phyloP scores from a whole-genome alignment of 2,113 vertebrate species.

The Amphiprion percula region DNA sequence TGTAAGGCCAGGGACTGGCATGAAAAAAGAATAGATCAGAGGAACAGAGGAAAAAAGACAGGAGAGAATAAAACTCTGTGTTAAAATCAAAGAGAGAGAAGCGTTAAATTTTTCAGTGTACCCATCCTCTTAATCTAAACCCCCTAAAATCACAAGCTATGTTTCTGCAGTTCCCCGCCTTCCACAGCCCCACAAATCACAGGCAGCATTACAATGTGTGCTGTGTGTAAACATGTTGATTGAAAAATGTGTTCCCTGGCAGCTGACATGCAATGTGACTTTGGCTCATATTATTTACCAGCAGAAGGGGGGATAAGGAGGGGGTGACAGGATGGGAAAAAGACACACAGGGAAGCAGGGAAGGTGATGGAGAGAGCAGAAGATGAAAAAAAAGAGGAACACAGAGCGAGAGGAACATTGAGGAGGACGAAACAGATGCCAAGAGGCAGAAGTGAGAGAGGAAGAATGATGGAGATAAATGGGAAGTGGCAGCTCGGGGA shows the following conservation, averaged over 20 bases:
- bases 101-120: slow-evolving; percentile 54
- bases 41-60: slow-evolving; percentile 47
- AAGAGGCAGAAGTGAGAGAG: slow-evolving; percentile 61
- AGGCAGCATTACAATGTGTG: slow-evolving; percentile 23
- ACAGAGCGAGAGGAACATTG: slow-evolving; percentile 4
- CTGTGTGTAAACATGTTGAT: slow-evolving; percentile 67
- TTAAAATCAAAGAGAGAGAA: slow-evolving; percentile 66
- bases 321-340: background rate
- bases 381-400: background rate
- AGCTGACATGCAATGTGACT: slow-evolving; percentile 60
- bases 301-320: slow-evolving; percentile 44
- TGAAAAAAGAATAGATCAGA: slow-evolving; percentile 61
- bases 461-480: slow-evolving; percentile 80
- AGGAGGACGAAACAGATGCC: slow-evolving; percentile 50
- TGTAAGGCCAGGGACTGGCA: slow-evolving; percentile 97
- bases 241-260: slow-evolving; percentile 57
- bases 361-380: slow-evolving; percentile 46
- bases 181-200: slow-evolving; percentile 39
- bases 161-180: slow-evolving; percentile 23
- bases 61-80: slow-evolving; percentile 58
- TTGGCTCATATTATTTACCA: slow-evolving; percentile 61
- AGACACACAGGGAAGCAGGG: slow-evolving; percentile 8
- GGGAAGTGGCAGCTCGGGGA: slow-evolving; percentile 71
- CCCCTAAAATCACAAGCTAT: slow-evolving; percentile 40
- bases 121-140: slow-evolving; percentile 50